Base-by-base conservation (phyloP, 2,113 vertebrate genomes). In the Cygnus atratus region DNA sequence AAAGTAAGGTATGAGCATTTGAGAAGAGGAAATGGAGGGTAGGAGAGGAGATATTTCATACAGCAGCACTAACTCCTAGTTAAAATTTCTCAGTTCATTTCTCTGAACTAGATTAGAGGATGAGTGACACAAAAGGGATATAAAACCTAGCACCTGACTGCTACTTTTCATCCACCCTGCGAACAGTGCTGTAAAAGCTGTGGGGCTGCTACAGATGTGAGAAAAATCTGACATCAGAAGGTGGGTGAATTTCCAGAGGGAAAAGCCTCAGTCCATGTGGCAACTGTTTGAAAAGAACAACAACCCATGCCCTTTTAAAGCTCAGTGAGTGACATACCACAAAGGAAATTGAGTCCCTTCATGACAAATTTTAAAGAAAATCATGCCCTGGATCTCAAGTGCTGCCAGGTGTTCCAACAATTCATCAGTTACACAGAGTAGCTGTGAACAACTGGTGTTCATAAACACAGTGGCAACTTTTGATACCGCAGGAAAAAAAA, bases 1-100 rank as follows among this genome's bases (percentile, higher is more conserved):
- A 1, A 1, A 50, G 1, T 24, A 71, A 78, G 2, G 1, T 50
- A 37, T 41, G 29, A n/a, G 0, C 2, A 26, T 48, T 9, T 75
- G 31, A 54, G 28, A 63, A 4, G 48, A n/a, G 4, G 31, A 85
- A 65, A 65, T 55, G 5, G 29, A 76, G n/a, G 88, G 25, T 6
- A 1, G 3, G 21, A 6, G 26, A 86, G 73, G 11, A 77, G 11
- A 26, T 44, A 44, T 76, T 80, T 87, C 43, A 77, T 55, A 22
- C 8, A 83, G 28, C 26, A 73, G 41, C 65, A 87, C 31, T 68
- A 87, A 74, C 41, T 84, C 58, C 35, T 87, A 25, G 44, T 76
- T 92, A 86, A 92, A 84, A 62, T 0, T 84, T 46, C 28, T 72
- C 21, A 24, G 29, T 76, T 72, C 54, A 73, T 81, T 84, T 94